phyloP scores from a whole-genome alignment of 30 jellyfish, hydroid and myxozoan genomes.

The Rhopilema esculentum region DNA sequence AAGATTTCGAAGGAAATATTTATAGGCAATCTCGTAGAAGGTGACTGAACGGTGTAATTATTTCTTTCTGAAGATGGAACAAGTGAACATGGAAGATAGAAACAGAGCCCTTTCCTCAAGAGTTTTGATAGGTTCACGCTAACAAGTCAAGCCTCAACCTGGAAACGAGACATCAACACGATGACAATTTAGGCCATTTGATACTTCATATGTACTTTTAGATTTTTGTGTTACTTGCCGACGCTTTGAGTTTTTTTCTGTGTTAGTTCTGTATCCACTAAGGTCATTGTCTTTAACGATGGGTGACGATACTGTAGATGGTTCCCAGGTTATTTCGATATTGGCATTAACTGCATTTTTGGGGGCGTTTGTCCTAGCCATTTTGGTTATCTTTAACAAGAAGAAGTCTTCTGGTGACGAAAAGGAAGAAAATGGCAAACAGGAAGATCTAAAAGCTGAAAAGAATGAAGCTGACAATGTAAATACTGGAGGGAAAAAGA shows the following conservation, averaged over 20 bases:
- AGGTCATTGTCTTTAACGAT: not conserved
- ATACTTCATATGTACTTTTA: not conserved
- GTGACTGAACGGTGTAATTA: too few relatives aligned
- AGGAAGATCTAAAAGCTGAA: slow-evolving; percentile 10
- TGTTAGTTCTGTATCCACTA: not conserved
- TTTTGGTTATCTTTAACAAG: slow-evolving; percentile 51
- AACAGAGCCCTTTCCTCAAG: too few relatives aligned
- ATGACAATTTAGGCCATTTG: slow-evolving; percentile 9
- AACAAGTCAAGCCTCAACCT: too few relatives aligned
- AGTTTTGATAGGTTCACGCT: too few relatives aligned
- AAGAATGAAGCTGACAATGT: not conserved
- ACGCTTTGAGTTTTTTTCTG: not conserved
- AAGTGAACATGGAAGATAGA: too few relatives aligned
- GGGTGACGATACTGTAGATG: slow-evolving; percentile 25
- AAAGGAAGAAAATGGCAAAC: not conserved
- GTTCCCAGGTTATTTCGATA: slow-evolving; percentile 57
- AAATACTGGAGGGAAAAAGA: not conserved
- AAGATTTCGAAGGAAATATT: too few relatives aligned
- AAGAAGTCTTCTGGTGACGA: slow-evolving; percentile 19
- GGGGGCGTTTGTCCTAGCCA: slow-evolving; percentile 57
- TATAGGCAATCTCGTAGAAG: too few relatives aligned
- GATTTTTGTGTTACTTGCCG: not conserved
- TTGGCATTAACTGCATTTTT: slow-evolving; percentile 53
- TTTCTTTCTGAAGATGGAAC: too few relatives aligned
- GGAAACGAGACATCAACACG: slow-evolving; percentile 38